Evolutionary conservation across 2,888 invertebrate genomes (phyloP).

Genomic region (Drosophila stalkeri): DNA sequence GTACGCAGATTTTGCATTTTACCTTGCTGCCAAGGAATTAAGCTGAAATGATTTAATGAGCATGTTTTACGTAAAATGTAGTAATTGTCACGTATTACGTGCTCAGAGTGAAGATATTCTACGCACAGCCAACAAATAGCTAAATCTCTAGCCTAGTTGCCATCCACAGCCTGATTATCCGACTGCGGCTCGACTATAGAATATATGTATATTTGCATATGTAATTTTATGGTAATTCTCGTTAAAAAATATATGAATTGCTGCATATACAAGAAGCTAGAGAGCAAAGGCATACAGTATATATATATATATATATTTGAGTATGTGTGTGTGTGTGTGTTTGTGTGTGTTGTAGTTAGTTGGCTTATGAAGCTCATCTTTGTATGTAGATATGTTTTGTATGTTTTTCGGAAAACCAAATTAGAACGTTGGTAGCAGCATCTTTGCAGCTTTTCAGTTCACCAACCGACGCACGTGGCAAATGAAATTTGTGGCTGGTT

Average conservation of each 20-base stretch:
- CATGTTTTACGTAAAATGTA: slow-evolving; percentile 79
- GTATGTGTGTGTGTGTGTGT: neutral
- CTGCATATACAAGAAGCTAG: slow-evolving; percentile 50
- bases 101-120: slow-evolving; percentile 72
- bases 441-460: slow-evolving; percentile 36
- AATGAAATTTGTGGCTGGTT: slow-evolving; percentile 53
- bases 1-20: slow-evolving; percentile 59
- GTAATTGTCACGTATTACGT: slow-evolving; percentile 81
- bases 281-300: slow-evolving; percentile 32
- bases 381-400: slow-evolving; percentile 4
- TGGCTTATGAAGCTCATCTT: slow-evolving; percentile 41
- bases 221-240: slow-evolving; percentile 80
- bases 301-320: neutral
- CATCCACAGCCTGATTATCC: slow-evolving; percentile 34
- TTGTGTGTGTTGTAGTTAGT: slow-evolving; percentile 54
- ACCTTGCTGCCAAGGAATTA: slow-evolving; percentile 48
- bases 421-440: slow-evolving; percentile 59
- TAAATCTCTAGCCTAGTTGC: slow-evolving; percentile 64
- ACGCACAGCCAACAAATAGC: slow-evolving; percentile 69
- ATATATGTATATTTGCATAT: slow-evolving; percentile 79
- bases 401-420: slow-evolving; percentile 45
- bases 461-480: slow-evolving; percentile 59
- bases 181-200: slow-evolving; percentile 38
- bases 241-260: slow-evolving; percentile 70
- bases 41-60: slow-evolving; percentile 80